Percentiles rank a stretch among this genome's conserved stretches.
phyloP scores from a whole-genome alignment of 2,797 vertebrate species.

The Dendrocincla fuliginosa region DNA sequence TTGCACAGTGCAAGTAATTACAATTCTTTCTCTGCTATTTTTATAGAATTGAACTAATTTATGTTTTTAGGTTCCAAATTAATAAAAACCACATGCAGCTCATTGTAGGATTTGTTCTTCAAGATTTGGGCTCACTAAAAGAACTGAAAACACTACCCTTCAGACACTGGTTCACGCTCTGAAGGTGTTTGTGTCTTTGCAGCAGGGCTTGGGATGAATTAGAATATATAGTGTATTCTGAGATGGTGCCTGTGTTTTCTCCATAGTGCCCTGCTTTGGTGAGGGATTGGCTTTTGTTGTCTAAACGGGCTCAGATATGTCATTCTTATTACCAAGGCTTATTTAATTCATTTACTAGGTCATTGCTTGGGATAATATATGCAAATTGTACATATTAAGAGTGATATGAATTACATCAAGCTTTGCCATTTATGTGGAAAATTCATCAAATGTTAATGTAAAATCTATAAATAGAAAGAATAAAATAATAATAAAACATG shows the following conservation, averaged over 20 bases:
- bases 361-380: slow-evolving; percentile 67
- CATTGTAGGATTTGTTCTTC: background rate
- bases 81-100: background rate
- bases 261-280: background rate
- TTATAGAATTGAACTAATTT: background rate
- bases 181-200: background rate
- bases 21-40: background rate
- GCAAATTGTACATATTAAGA: slow-evolving; percentile 67
- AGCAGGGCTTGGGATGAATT: background rate
- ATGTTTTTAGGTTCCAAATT: background rate
- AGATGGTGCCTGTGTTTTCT: background rate
- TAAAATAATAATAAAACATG: slow-evolving; percentile 66
- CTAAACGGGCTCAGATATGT: slow-evolving; percentile 27
- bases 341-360: slow-evolving; percentile 67
- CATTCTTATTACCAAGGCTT: slow-evolving; percentile 50
- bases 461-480: slow-evolving; percentile 69
- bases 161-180: background rate
- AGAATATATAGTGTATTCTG: background rate
- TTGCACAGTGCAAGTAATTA: background rate
- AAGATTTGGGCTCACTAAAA: background rate
- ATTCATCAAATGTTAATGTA: slow-evolving; percentile 65
- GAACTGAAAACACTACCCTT: background rate
- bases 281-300: slow-evolving; percentile 25
- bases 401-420: slow-evolving; percentile 57
- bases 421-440: slow-evolving; percentile 50